Conservation (phyloP, 1,140 invertebrate genomes). For the Zaprionus nigranus region DNA sequence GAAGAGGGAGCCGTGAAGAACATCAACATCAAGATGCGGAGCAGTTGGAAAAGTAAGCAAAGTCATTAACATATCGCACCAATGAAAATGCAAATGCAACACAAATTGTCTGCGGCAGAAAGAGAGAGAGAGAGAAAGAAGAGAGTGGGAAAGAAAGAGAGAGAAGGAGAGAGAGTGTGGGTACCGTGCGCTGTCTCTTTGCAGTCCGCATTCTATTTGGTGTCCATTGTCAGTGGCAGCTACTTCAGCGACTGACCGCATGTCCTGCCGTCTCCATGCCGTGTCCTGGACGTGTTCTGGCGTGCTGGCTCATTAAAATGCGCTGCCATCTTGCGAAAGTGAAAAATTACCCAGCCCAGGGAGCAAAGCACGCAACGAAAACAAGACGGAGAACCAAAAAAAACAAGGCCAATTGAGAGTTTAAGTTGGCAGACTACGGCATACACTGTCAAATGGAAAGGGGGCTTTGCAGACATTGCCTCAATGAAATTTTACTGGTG, state of each 20-base stretch:
- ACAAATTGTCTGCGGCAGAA: slow-evolving; percentile 50
- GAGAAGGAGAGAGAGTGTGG: slow-evolving; percentile 1
- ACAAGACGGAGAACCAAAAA: slow-evolving; percentile 8
- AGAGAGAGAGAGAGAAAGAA: not conserved
- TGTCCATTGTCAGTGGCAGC: slow-evolving; percentile 14
- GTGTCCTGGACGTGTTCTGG: slow-evolving; percentile 37
- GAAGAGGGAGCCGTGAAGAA: slow-evolving; percentile 1
- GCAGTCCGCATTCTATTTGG: not conserved
- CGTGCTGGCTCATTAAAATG: slow-evolving; percentile 75
- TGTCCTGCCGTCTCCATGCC: slow-evolving; percentile 21
- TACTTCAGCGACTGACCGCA: slow-evolving; percentile 17
- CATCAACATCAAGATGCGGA: slow-evolving; percentile 52
- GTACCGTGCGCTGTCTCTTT: slow-evolving; percentile 29
- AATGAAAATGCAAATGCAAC: slow-evolving; percentile 82
- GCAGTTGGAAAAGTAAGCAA: slow-evolving; percentile 62
- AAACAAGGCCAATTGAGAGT: not conserved
- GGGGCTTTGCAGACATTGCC: no score
- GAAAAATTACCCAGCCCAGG: slow-evolving; percentile 74
- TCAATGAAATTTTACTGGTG: no score
- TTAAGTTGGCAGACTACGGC: not conserved
- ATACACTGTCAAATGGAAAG: not conserved
- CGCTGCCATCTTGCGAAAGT: slow-evolving; percentile 82
- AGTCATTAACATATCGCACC: slow-evolving; percentile 81
- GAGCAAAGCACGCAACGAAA: slow-evolving; percentile 24
- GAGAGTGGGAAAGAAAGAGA: not conserved